Conservation (phyloP, 1,140 invertebrate species). For the Spodoptera litura region DNA sequence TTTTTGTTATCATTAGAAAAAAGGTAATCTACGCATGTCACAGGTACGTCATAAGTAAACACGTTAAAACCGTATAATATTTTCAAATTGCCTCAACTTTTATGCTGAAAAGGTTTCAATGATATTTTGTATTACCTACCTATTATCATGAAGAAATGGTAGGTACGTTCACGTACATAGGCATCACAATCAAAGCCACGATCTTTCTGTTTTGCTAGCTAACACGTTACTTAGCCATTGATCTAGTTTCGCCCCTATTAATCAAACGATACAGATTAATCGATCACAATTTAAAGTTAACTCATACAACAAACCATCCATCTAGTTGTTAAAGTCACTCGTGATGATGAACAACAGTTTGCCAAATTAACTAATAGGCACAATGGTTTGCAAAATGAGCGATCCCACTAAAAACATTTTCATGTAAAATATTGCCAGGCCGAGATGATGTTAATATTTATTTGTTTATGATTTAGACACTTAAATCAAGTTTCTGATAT, state of each 20-base stretch:
- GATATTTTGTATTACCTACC: background rate
- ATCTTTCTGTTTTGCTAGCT: conserved; percentile 4
- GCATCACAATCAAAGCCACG: background rate
- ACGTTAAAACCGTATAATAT: too few species aligned
- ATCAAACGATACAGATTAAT: conserved; percentile 23
- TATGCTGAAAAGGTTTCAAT: background rate
- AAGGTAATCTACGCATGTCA: background rate
- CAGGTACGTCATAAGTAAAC: too few species aligned
- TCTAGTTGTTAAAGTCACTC: too few species aligned
- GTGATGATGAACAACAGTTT: too few species aligned
- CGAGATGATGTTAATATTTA: too few species aligned
- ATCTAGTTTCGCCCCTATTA: conserved; percentile 3
- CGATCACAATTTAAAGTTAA: conserved; percentile 28
- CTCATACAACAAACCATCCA: background rate
- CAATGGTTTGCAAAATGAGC: too few species aligned
- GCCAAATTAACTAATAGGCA: too few species aligned
- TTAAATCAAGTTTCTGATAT: too few species aligned
- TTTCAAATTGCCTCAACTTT: too few species aligned
- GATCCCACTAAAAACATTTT: too few species aligned
- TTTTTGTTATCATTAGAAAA: background rate
- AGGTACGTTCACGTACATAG: background rate
- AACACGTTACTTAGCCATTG: background rate
- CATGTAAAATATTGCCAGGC: too few species aligned
- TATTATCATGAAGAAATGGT: background rate
- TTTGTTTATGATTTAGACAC: too few species aligned